Conservation (phyloP, 2,113 vertebrate genomes). For the Crotalus horridus region DNA sequence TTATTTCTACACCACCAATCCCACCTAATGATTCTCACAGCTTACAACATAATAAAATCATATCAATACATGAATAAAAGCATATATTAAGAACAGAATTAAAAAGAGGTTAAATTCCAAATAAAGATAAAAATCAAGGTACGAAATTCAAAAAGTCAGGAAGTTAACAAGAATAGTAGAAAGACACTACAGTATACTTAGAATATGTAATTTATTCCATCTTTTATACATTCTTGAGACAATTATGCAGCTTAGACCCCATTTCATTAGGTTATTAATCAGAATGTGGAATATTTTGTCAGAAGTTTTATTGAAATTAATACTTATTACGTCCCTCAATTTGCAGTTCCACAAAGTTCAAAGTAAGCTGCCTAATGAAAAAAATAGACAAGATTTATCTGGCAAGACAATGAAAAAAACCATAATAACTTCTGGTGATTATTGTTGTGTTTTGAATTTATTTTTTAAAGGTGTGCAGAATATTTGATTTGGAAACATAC, state of each 20-base stretch:
- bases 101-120: too few relatives aligned
- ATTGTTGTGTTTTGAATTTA: not conserved
- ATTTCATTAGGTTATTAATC: not conserved
- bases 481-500: not conserved
- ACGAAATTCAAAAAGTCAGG: too few relatives aligned
- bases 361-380: not conserved
- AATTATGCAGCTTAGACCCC: not conserved
- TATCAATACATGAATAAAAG: too few relatives aligned
- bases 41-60: too few relatives aligned
- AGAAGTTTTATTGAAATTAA: not conserved
- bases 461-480: not conserved
- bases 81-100: too few relatives aligned
- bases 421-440: not conserved
- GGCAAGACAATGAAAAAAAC: not conserved
- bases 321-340: not conserved
- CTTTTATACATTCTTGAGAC: not conserved
- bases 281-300: not conserved
- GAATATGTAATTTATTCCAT: not conserved
- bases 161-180: not conserved
- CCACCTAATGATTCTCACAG: too few relatives aligned
- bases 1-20: too few relatives aligned
- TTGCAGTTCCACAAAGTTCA: not conserved
- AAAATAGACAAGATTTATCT: not conserved
- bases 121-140: too few relatives aligned
- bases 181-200: not conserved